phyloP scores from a whole-genome alignment of 2,113 vertebrate species.

The Mastomys coucha region DNA sequence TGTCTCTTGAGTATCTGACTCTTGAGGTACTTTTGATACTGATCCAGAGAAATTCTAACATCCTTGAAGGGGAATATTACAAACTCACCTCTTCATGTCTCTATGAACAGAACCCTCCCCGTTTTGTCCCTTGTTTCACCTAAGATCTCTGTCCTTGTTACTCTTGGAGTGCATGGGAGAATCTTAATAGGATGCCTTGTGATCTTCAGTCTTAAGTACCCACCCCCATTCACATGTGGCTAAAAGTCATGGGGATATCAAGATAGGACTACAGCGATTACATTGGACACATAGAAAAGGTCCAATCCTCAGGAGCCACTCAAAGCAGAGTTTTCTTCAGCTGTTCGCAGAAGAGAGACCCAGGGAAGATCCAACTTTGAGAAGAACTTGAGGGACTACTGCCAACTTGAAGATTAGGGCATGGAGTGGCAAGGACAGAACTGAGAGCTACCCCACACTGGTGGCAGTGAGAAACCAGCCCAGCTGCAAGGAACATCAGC shows the following conservation, averaged over 20 bases:
- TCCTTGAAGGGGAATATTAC: not conserved
- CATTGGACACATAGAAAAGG: not conserved
- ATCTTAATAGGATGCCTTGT: not conserved
- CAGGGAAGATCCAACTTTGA: not conserved
- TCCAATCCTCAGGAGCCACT: no score
- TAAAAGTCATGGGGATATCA: not conserved
- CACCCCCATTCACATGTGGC: not conserved
- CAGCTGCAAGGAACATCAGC: not conserved
- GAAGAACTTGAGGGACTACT: not conserved
- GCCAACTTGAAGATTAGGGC: not conserved
- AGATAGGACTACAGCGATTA: not conserved
- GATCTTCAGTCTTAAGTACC: not conserved
- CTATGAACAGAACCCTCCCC: not conserved
- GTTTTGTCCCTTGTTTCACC: not conserved
- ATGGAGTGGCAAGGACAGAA: not conserved
- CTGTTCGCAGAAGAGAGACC: not conserved
- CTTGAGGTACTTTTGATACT: not conserved
- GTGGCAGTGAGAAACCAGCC: not conserved
- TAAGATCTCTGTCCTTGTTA: not conserved
- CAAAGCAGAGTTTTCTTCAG: not conserved
- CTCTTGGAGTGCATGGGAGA: not conserved
- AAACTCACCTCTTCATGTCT: not conserved
- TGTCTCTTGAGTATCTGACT: not conserved
- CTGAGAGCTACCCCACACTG: not conserved
- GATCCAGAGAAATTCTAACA: not conserved